Evolutionary conservation across 1,140 invertebrate genomes (phyloP), one percentile per base, ranked within the genome.

Genomic region (Philopotamus ludificatus): DNA sequence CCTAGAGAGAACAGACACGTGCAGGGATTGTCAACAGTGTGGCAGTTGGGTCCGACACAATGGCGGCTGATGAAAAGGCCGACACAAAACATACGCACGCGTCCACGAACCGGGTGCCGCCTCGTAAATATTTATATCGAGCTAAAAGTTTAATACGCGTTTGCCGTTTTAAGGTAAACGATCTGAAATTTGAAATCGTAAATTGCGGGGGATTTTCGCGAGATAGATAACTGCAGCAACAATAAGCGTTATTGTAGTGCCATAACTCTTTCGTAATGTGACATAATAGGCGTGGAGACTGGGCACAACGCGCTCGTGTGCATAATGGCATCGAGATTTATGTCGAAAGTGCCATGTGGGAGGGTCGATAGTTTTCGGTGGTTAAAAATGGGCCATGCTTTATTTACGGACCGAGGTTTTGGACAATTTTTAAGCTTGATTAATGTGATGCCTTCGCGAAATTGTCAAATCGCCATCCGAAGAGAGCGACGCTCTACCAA

Each of bases 11-110:
- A 12, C 10, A 25, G 50, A 10, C 50, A 26, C 50, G 50, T 53
- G 50, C 23, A 22, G 10, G 23, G 28, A 53, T 53, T 53, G 50
- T 53, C 50, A 53, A 53, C 50, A 53, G 50, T 53, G 50, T 53
- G 21, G 50, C 50, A 20, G 50, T 34, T 34, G 28, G 4, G 4
- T 4, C 50, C 20, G 23, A 22, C 50, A 53, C 50, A 53, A 53
- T 53, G 50, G 50, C 9, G 20, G 2, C 23, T 53, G 50, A 53
- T 53, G 50, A 53, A 53, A 53, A 53, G 50, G 50, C 50, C 15
- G 21, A 49, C 15, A 49, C 47, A 34, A 34, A 34, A 34, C 28
- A 34, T 34, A 34, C 28, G 28, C 28, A 34, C 28, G 28, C 12
- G 4, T 34, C 12, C 4, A 12, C 4, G 4, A 34, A 34, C 4